phyloP scores from a whole-genome alignment of 2,888 invertebrate species.

The Laspeyria flexula region DNA sequence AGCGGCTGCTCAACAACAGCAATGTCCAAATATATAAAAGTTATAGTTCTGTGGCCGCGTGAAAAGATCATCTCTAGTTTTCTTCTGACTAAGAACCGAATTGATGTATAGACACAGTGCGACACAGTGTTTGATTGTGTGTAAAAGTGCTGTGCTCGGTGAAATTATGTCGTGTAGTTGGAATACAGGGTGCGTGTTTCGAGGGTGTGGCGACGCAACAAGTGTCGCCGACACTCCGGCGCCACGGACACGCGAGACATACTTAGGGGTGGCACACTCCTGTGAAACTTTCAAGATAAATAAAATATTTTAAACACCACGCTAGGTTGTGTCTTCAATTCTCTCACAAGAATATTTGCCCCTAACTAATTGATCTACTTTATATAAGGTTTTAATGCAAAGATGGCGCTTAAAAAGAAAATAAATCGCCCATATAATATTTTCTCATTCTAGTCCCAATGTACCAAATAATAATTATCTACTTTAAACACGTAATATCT shows the following conservation, averaged over 20 bases:
- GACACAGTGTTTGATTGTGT: slow-evolving; percentile 7
- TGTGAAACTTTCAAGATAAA: no score
- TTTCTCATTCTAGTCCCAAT: no score
- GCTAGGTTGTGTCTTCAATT: no score
- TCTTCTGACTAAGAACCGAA: neutral
- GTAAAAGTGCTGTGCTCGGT: neutral
- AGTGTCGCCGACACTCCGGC: slow-evolving; percentile 70
- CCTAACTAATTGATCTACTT: no score
- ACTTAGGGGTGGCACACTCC: slow-evolving; percentile 1
- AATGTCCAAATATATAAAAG: neutral
- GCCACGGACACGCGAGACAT: slow-evolving; percentile 42
- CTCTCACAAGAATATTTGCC: no score
- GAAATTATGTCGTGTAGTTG: slow-evolving; percentile 15
- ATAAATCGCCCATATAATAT: no score
- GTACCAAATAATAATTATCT: no score
- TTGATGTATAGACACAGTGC: neutral
- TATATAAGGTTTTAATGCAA: no score
- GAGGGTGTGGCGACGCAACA: slow-evolving; percentile 60
- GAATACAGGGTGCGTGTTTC: slow-evolving; percentile 17
- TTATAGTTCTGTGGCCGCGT: neutral
- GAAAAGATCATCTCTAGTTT: slow-evolving; percentile 2
- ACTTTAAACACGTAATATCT: no score
- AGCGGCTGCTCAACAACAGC: neutral
- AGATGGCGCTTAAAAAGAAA: no score
- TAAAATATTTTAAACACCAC: no score